These are phyloP conservation scores for Gasterosteus aculeatus DNA, from an alignment of 2,113 vertebrate species.

Conservation along the genomic window DNA sequence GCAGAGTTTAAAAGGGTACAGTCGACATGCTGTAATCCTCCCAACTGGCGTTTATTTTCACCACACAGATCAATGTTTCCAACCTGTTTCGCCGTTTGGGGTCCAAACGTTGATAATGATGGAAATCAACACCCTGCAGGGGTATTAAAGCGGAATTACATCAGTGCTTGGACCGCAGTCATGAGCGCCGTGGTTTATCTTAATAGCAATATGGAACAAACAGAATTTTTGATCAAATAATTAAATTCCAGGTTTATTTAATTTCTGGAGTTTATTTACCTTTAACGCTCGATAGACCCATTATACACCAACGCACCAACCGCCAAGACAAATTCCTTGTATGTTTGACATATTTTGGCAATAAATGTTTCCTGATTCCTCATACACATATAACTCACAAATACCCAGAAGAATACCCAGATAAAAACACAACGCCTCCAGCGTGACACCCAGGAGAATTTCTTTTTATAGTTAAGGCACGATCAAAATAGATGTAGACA, in stretches of 20 bases:
- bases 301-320: background rate
- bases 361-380: no score
- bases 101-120: slow-evolving; percentile 32
- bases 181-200: slow-evolving; percentile 25
- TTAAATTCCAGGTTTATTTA: background rate
- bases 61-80: slow-evolving; percentile 47
- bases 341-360: no score
- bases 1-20: slow-evolving; percentile 60
- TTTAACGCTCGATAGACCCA: background rate
- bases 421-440: no score
- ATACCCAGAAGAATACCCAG: no score
- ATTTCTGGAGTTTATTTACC: background rate
- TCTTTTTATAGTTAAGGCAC: background rate
- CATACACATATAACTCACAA: background rate
- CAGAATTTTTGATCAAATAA: background rate
- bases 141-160: slow-evolving; percentile 39
- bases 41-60: slow-evolving; percentile 45
- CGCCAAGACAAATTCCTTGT: no score
- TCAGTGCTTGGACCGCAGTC: background rate
- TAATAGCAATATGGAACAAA: slow-evolving; percentile 14
- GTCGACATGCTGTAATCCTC: slow-evolving; percentile 45
- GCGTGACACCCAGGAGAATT: no score
- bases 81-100: slow-evolving; percentile 28
- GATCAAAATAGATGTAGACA: background rate
- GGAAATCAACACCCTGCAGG: slow-evolving; percentile 41